Evolutionary conservation across 2,888 invertebrate species (phyloP).

Genomic region (Encarsia formosa): DNA sequence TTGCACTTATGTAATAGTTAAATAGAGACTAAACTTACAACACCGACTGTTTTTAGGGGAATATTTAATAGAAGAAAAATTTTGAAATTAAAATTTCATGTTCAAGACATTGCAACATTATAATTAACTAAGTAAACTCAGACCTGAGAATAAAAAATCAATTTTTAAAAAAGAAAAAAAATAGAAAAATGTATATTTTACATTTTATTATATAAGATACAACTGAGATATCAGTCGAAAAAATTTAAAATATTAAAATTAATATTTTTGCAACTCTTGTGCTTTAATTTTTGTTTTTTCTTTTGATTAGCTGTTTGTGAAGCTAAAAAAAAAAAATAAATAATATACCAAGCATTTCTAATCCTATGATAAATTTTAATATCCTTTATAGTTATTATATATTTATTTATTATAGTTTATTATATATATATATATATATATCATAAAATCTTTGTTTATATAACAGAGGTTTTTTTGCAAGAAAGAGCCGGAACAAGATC

Average conservation of each 20-base stretch:
- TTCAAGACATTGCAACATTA: no score
- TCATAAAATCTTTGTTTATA: constrained; percentile 50
- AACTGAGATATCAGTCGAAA: constrained; percentile 41
- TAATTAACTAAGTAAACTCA: no score
- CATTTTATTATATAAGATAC: constrained; percentile 38
- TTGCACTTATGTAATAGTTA: no score
- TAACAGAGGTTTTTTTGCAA: constrained; percentile 47
- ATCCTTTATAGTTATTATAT: constrained; percentile 41
- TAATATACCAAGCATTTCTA: constrained; percentile 49
- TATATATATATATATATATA: constrained; percentile 5
- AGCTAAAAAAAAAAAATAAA: constrained; percentile 33
- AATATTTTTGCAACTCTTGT: constrained; percentile 19
- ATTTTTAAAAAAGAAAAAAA: constrained; percentile 16
- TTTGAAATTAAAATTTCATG: no score
- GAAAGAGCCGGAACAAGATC: constrained; percentile 41
- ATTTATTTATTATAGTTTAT: constrained; percentile 13
- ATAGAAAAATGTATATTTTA: constrained; percentile 42
- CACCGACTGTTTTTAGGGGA: no score
- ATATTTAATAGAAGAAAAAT: no score
- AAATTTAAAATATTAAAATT: constrained; percentile 43
- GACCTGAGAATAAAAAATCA: no score
- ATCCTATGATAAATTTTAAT: constrained; percentile 50
- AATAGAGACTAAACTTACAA: no score
- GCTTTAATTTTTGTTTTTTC: constrained; percentile 11
- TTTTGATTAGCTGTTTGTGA: constrained; percentile 31